Percentiles rank a stretch among this genome's conserved stretches.
phyloP scores from a whole-genome alignment of 1,140 invertebrate genomes.

The Apis mellifera region Amel_HAv3.1 CM009933.2:12116001-12116500 shows the following conservation, averaged over 20 bases:
- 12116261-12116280: no score
- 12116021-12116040: not conserved
- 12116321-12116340: no score
- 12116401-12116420: slow-evolving; percentile 2
- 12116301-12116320: no score
- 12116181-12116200: not conserved
- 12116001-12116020: no score
- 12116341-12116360: not conserved
- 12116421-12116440: slow-evolving; percentile 23
- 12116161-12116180: not conserved
- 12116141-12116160: not conserved
- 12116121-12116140: not conserved
- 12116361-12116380: not conserved
- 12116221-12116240: not conserved
- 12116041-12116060: not conserved
- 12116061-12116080: not conserved
- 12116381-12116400: slow-evolving; percentile 3
- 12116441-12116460: slow-evolving; percentile 7
- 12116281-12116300: no score
- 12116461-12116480: not conserved
- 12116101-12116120: not conserved
- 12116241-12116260: no score
- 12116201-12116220: not conserved
- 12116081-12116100: not conserved
- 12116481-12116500: slow-evolving; percentile 23